Base-by-base conservation (phyloP, 2,888 invertebrate species). In the Limulus polyphemus region DNA sequence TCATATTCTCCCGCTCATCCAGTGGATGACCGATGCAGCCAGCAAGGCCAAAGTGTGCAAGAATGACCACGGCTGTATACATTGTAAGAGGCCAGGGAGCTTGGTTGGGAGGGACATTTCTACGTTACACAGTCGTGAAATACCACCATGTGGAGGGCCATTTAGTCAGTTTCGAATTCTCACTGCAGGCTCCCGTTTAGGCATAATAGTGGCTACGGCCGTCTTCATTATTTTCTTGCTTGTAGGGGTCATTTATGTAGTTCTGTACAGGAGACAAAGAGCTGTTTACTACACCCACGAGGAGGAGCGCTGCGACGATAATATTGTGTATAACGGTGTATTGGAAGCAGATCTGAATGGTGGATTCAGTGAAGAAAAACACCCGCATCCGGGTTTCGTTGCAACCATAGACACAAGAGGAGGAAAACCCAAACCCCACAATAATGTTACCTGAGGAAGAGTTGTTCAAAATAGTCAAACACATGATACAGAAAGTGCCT, bases 241-340 rank as follows among this genome's bases (percentile, higher is more conserved):
- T 59, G 77, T 80, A 11, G 72, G 80, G 14, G 76, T 80, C 0
- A 70, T 70, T 17, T 82, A 82, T 2, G 77, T 86, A 59, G 82
- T 83, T 70, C 86, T 85, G 71, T 83, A 85, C 70, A 81, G 84
- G 11, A 69, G 71, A 55, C 83, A 83, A 62, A 84, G 85, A 7
- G 84, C 85, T 7, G 82, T 83, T 56, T 89, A 89, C 76, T 88
- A 88, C 74, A 89, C 88, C 11, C 83, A 87, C 73, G 88, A 88
- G 75, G 87, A 86, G 73, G 84, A 84, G 67, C 77, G 79, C 60
- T 74, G 73, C 52, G 74, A 73, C 48, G 72, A 69, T 61, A 73
- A 74, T 48, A 72, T 69, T 11, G 32, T 3, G 32, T 74, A 74
- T 32, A 51, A 55, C n/a, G 62, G 60, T 57, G 64, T 65, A 47